Base-by-base conservation (phyloP, 1,140 invertebrate genomes). In the Temnothorax longispinosus region DNA sequence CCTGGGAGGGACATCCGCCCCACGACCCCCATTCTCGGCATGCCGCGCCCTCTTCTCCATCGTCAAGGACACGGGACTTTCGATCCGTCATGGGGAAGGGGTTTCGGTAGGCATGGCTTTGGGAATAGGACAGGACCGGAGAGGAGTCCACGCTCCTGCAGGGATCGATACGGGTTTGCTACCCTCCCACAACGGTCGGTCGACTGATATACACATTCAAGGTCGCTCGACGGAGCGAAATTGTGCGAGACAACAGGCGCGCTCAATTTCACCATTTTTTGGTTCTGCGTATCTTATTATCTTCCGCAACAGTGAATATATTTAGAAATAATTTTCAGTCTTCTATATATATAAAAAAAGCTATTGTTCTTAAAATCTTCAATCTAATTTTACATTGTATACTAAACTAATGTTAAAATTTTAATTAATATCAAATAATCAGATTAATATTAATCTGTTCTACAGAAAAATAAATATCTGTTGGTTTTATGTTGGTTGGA, bases 121-220 rank as follows among this genome's bases (percentile, higher is more conserved):
- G 21, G 65, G 86, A 85, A 74, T 77, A 82, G 67, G 65, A 71
- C 58, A 75, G 58, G 54, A 77, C 41, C 88, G 32, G 71, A 62
- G 69, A 88, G 38, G 56, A 76, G 69, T 65, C 82, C 56, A 65
- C 35, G 27, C 41, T 67, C 35, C 58, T 84, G 35, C 27, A 13
- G 4, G 54, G 82, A 89, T 89, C 87, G 88, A 89, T 89, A 89
- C 82, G 77, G n/a, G 77, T 81, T 71, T 78, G 74, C 72, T 85
- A 76, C 74, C 82, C 72, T 78, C 82, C 71, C 75, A 78, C 82
- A 77, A 85, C 58, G 35, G 72, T 38, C 32, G 56, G 65, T 88
- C 64, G 88, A 88, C 80, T 74, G 62, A 84, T 75, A 84, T 47
- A 75, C 69, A 44, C n/a, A 84, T 84, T 84, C 80, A 84, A 84